Evolutionary conservation across 2,113 vertebrate genomes (phyloP), one percentile per base, ranked within the genome.

Genomic region (Acinonyx jubatus): DNA sequence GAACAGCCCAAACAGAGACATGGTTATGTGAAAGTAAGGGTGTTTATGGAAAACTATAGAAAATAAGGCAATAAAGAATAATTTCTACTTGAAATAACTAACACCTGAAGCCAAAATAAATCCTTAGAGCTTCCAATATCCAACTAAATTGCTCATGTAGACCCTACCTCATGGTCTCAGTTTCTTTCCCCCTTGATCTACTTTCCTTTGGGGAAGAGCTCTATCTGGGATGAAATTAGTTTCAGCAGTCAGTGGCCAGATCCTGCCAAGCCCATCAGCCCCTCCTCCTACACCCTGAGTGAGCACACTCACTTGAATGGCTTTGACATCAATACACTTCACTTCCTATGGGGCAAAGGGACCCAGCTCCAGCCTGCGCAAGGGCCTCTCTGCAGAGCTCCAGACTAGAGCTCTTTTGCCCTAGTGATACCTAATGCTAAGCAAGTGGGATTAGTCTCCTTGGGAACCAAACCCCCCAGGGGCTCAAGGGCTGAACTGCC

Each of bases 391-490:
- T 96, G 93, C 96, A 93, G 85, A 97, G 80, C 97, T 97, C 93
- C 97, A 86, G 79, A 79, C 82, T 33, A 19, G 86, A 97, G 88
- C 88, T 94, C 94, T 97, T 96, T 97, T 66, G 66, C 96, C 85
- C 84, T 89, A 95, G 95, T 87, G 95, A 97, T 89, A 97, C 95
- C 91, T 98, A 97, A 97, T 83, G 93, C 98, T 98, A 96, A 93
- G 95, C 96, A 91, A 98, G 96, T 94, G 85, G 97, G 98, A 98
- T 98, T 98, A 98, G 94, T 98, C 93, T 98, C 98, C 98, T 98
- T 98, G 97, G 98, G 98, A 98, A 98, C 98, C 93, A 93, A 97
- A 3, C 80, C 97, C 94, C 94, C 85, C 96, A 94, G 88, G 94
- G 95, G 96, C 97, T 97, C 97, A 94, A 97, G 96, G 87, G 94